These are phyloP conservation scores for Thunnus maccoyii DNA, from an alignment of 2,113 vertebrate genomes.

Conservation along the genomic window DNA sequence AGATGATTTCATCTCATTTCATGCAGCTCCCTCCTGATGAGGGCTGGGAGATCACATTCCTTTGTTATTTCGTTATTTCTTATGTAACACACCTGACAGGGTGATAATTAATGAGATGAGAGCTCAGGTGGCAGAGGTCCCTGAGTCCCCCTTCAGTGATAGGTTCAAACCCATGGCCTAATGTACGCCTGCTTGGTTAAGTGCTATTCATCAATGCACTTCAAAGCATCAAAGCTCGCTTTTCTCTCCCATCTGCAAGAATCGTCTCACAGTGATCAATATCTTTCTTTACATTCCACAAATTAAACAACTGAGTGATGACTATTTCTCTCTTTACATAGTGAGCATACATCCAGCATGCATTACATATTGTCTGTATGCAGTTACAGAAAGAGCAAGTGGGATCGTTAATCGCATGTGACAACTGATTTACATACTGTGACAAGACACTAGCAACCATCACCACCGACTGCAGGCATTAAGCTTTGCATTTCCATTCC, in stretches of 20 bases:
- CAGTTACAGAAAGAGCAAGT: background rate
- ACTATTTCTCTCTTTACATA: background rate
- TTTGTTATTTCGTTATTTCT: conserved; percentile 44
- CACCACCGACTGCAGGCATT: conserved; percentile 19
- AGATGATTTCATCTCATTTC: conserved; percentile 45
- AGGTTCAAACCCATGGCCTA: conserved; percentile 19
- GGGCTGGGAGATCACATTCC: conserved; percentile 47
- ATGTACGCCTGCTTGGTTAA: background rate
- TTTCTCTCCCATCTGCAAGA: background rate
- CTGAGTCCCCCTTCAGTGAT: conserved; percentile 6
- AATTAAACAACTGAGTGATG: background rate
- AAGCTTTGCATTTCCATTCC: conserved; percentile 36
- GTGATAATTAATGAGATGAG: conserved; percentile 67
- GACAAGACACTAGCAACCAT: conserved; percentile 36
- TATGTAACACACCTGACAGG: conserved; percentile 59
- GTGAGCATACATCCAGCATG: background rate
- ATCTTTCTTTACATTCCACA: background rate
- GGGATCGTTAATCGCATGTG: conserved; percentile 31
- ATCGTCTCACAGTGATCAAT: background rate
- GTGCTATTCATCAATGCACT: conserved; percentile 13
- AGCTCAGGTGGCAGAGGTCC: conserved; percentile 26
- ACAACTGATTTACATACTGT: conserved; percentile 59
- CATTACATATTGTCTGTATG: background rate
- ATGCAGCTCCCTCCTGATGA: conserved; percentile 37
- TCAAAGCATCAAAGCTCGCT: background rate